Evolutionary conservation across 2,888 invertebrate genomes (phyloP).

Genomic region (Sarcophaga caerulescens): DNA sequence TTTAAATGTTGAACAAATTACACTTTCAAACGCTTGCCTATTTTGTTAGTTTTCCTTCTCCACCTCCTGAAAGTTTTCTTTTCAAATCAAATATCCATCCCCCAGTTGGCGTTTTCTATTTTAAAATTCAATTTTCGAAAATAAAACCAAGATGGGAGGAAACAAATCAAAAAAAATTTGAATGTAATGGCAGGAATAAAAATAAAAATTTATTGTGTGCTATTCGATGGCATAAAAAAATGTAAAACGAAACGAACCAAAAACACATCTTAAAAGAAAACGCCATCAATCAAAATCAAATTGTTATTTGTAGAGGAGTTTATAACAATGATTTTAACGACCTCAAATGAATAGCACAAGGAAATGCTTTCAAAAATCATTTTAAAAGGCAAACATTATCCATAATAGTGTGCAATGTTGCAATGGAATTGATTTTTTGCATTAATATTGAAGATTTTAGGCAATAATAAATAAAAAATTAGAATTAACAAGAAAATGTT

Average conservation of each 20-base stretch:
- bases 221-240: not conserved
- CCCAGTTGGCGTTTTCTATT: constrained; percentile 37
- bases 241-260: not conserved
- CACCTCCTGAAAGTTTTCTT: not conserved
- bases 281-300: constrained; percentile 69
- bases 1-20: not conserved
- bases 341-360: not conserved
- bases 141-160: not conserved
- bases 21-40: not conserved
- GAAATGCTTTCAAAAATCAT: not conserved
- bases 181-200: not conserved
- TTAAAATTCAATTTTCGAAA: constrained; percentile 48
- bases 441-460: too few relatives aligned
- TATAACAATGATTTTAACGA: constrained; percentile 48
- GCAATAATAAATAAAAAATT: too few relatives aligned
- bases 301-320: constrained; percentile 61
- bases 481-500: too few relatives aligned
- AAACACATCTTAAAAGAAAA: constrained; percentile 42
- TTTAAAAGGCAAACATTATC: not conserved
- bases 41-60: too few relatives aligned
- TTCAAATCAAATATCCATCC: constrained; percentile 7
- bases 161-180: constrained; percentile 12
- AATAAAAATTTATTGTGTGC: not conserved
- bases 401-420: not conserved
- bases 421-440: too few relatives aligned